phyloP scores from a whole-genome alignment of 1,140 invertebrate species.

The Acyrthosiphon pisum region DNA sequence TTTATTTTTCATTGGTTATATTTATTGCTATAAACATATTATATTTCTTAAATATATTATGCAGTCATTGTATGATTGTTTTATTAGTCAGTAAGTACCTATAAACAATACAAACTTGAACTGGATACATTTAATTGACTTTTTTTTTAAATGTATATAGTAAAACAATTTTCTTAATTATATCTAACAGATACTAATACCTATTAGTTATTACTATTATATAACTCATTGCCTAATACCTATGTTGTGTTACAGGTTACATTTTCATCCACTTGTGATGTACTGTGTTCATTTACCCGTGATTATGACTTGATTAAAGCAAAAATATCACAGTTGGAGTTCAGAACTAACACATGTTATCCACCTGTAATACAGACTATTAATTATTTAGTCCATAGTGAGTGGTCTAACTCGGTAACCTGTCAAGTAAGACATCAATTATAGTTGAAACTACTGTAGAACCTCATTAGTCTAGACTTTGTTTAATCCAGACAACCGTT shows the following conservation, averaged over 20 bases:
- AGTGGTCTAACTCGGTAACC: conserved; percentile 84
- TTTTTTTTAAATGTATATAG: neutral
- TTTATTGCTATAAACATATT: neutral
- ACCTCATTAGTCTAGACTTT: too few species aligned
- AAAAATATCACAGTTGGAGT: conserved; percentile 76
- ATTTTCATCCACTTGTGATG: conserved; percentile 82
- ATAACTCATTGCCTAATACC: neutral
- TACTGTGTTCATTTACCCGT: conserved; percentile 81
- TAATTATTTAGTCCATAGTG: conserved; percentile 76
- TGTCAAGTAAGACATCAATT: conserved; percentile 71
- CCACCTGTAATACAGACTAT: conserved; percentile 79
- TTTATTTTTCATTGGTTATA: neutral
- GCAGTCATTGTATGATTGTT: neutral
- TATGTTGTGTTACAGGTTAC: conserved; percentile 68
- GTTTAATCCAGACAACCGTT: too few species aligned
- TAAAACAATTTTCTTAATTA: neutral
- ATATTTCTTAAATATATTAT: neutral
- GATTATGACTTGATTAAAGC: conserved; percentile 80
- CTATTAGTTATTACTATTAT: neutral
- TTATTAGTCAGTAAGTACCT: neutral
- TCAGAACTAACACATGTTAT: conserved; percentile 84
- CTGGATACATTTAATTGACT: neutral
- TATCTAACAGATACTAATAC: neutral
- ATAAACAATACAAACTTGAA: neutral
- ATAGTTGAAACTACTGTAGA: neutral